Evolutionary conservation across 2,797 vertebrate species (phyloP), one percentile per base, ranked within the genome.

Genomic region (Silurus aristotelis): DNA sequence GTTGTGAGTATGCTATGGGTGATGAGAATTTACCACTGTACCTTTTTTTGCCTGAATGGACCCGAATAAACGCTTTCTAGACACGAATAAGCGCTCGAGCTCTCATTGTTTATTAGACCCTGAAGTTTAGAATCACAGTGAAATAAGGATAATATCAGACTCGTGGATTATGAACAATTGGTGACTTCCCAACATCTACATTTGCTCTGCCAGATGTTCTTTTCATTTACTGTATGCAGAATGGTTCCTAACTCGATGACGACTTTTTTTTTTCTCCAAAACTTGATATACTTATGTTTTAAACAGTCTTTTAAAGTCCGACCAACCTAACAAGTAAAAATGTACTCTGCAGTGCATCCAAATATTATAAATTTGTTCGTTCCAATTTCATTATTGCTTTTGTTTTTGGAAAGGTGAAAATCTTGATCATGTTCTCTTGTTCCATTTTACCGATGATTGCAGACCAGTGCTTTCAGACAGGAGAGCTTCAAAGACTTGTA

Each of bases 181-280:
- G 19, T 68, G 55, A 31, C 13, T 58, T n/a, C 31, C 52, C 66
- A 71, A 2, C 15, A 27, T 82, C 27, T 70, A 56, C 10, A 13
- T 81, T 81, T 68, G 12, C 46, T 27, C 63, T 22, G 63, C n/a
- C 79, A 80, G 43, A 48, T 46, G 12, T 81, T 81, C 7, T 68
- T 43, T 20, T 10, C 15, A 19, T 81, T 68, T 25, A 27, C 22
- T 52, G 15, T 67, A 55, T 10, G 13, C 22, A 55, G 17, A 48
- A 66, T 20, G 48, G 46, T 27, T 81, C 15, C 19, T 66, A 19
- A 55, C 22, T 20, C 19, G 27, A 5, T 3, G 31, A 38, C 31
- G 31, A 38, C 31, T 20, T 38, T 78, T 2, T 43, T 60, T 6
- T 1, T 22, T 67, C 1, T 64, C 6, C 6, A 10, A n/a, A 72